phyloP scores from a whole-genome alignment of 2,113 vertebrate genomes.

The Willisornis vidua region DNA sequence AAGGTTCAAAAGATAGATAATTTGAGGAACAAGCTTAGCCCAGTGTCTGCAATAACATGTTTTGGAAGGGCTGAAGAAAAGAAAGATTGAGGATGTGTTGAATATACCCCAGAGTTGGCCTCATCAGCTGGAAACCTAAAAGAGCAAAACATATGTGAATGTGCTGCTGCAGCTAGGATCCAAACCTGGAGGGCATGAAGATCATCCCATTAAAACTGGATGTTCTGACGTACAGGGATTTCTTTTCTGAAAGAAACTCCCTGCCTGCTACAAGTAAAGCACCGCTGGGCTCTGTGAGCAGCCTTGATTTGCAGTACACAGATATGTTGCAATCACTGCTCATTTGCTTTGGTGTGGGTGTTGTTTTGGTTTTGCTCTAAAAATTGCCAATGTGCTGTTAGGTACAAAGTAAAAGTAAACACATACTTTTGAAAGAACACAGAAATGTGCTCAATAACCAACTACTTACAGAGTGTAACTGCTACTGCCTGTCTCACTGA shows the following conservation, averaged over 20 bases:
- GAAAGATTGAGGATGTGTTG: neutral
- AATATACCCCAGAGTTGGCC: neutral
- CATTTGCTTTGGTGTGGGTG: neutral
- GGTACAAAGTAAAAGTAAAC: neutral
- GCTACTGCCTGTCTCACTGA: neutral
- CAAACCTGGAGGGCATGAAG: neutral
- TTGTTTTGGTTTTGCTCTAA: neutral
- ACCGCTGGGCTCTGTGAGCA: neutral
- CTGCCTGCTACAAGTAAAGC: neutral
- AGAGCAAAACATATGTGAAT: neutral
- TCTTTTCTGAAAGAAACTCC: neutral
- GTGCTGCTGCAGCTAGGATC: neutral
- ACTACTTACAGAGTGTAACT: neutral
- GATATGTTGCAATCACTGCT: neutral
- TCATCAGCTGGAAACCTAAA: neutral
- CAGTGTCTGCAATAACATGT: fast-evolving
- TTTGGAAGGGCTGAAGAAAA: neutral
- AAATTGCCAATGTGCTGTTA: neutral
- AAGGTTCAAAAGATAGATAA: neutral
- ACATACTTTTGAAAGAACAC: neutral
- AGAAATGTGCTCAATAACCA: neutral
- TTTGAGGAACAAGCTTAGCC: neutral
- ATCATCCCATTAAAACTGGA: neutral
- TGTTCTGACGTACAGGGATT: neutral
- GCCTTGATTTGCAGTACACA: neutral